Evolutionary conservation across 2,113 vertebrate species (phyloP).

Genomic region (Patagioenas fasciata): DNA sequence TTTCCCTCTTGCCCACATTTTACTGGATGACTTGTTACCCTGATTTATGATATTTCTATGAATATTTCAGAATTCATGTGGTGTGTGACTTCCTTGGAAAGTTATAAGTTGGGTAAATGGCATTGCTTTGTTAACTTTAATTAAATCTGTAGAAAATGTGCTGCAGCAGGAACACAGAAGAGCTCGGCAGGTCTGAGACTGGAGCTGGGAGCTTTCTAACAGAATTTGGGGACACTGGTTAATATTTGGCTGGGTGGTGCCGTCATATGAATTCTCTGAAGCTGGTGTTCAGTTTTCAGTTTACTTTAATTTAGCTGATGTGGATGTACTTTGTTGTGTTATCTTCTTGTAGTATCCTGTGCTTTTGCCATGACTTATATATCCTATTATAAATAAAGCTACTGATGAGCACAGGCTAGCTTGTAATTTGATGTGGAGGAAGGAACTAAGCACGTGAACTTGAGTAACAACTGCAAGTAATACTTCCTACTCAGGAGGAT

Average conservation of each 20-base stretch:
- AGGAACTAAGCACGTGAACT: background rate
- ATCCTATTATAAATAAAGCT: background rate
- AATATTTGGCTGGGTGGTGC: background rate
- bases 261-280: background rate
- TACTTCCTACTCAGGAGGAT: background rate
- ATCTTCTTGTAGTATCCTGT: background rate
- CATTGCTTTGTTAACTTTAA: background rate
- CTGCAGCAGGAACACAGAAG: background rate
- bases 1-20: background rate
- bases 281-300: background rate
- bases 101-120: background rate
- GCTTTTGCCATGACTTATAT: background rate
- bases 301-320: background rate
- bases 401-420: background rate
- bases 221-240: background rate
- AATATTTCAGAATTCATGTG: background rate
- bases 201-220: background rate
- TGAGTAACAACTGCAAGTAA: background rate
- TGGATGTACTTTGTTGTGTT: background rate
- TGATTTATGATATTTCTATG: background rate
- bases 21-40: background rate
- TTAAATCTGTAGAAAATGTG: background rate
- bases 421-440: background rate
- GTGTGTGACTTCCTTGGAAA: background rate
- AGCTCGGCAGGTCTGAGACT: background rate